These are phyloP conservation scores for Coregonus clupeaformis DNA, from an alignment of 2,113 vertebrate genomes.

Conservation along the genomic window DNA sequence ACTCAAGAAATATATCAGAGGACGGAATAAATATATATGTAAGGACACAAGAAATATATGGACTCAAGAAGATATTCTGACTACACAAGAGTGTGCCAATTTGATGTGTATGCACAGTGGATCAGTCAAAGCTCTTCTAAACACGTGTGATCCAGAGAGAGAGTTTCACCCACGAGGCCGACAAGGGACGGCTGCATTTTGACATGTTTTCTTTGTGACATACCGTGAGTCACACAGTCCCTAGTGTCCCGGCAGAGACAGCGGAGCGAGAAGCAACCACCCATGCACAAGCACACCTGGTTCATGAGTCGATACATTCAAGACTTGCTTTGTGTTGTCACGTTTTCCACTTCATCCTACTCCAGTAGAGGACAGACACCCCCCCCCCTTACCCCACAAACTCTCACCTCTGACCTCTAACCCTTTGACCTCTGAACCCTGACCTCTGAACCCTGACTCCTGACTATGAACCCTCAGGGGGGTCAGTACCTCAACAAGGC, in stretches of 20 bases:
- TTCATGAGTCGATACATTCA: not conserved
- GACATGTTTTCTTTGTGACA: constrained; percentile 35
- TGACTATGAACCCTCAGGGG: constrained; percentile 72
- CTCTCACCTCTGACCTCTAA: not conserved
- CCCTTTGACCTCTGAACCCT: not conserved
- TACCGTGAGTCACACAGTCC: constrained; percentile 44
- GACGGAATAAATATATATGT: no score
- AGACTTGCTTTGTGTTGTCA: not conserved
- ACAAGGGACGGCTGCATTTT: not conserved
- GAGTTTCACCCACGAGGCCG: not conserved
- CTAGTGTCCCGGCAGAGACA: constrained; percentile 2
- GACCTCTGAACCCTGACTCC: not conserved
- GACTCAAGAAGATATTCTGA: not conserved
- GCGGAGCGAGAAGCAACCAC: constrained; percentile 11
- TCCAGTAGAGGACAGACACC: not conserved
- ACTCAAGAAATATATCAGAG: no score
- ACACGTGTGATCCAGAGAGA: not conserved
- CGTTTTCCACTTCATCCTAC: not conserved
- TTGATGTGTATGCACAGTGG: not conserved
- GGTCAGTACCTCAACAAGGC: constrained; percentile 79
- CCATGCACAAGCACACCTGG: not conserved
- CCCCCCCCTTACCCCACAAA: not conserved
- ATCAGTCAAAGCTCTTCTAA: not conserved
- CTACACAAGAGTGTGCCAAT: not conserved
- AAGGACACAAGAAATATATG: not conserved